Percentiles rank a stretch among this genome's conserved stretches.
Conservation (phyloP, 2,113 vertebrate species). For the Antigone vipio region DNA sequence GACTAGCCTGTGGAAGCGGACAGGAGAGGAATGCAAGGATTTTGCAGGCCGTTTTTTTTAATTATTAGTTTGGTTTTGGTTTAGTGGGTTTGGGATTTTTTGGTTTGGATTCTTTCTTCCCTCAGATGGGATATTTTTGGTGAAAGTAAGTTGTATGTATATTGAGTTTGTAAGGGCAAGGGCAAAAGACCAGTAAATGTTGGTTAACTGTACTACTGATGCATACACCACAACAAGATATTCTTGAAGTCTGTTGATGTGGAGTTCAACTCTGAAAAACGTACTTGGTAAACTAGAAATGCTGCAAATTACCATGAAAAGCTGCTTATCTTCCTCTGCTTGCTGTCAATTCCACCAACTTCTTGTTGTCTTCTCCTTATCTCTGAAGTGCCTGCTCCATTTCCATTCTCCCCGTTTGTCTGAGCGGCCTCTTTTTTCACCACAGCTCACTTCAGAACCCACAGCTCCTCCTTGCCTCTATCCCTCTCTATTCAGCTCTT, state of each 20-base stretch:
- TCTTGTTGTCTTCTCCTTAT: not conserved
- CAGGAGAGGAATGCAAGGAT: not conserved
- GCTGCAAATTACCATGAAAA: not conserved
- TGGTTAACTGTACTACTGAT: not conserved
- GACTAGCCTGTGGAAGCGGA: not conserved
- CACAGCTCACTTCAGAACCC: not conserved
- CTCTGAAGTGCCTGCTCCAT: not conserved
- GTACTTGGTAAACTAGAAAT: not conserved
- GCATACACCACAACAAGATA: not conserved
- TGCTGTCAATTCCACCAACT: not conserved
- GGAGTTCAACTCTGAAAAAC: not conserved
- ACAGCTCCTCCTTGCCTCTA: not conserved
- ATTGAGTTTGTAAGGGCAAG: not conserved
- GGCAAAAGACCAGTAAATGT: not conserved
- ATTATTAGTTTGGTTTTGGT: not conserved
- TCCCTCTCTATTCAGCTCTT: not conserved
- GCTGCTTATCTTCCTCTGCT: not conserved
- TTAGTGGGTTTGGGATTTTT: not conserved
- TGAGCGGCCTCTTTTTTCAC: not conserved
- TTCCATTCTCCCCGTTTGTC: not conserved
- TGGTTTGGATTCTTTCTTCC: not conserved
- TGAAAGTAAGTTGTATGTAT: accelerated
- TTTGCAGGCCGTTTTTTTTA: not conserved
- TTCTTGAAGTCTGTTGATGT: not conserved
- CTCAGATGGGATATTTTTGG: not conserved